Conservation (phyloP, 2,113 vertebrate genomes). For the Sprattus sprattus region DNA sequence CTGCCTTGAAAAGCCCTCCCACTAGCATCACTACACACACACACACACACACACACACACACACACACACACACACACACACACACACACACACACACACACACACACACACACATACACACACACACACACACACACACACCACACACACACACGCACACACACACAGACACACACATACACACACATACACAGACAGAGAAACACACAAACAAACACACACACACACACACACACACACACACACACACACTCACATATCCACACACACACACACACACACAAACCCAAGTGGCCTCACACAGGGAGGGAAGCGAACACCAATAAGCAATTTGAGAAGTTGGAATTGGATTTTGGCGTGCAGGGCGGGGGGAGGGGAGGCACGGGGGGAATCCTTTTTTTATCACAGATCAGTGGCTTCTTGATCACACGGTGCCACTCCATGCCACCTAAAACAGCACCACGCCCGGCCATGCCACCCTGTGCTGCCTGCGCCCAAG, state of each 20-base stretch:
- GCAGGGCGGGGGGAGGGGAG: constrained; percentile 36
- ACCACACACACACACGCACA: background rate
- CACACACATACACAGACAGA: background rate
- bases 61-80: constrained; percentile 14
- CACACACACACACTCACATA: constrained; percentile 21
- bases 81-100: constrained; percentile 12
- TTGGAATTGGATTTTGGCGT: constrained; percentile 73
- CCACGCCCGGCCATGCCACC: background rate
- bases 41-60: constrained; percentile 11
- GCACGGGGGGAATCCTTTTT: constrained; percentile 60
- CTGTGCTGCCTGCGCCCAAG: background rate
- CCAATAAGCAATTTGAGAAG: constrained; percentile 68
- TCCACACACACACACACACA: constrained; percentile 28
- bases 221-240: background rate
- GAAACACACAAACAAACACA: constrained; percentile 19
- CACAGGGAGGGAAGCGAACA: constrained; percentile 50
- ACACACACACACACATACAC: constrained; percentile 33
- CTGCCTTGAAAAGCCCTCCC: constrained; percentile 26
- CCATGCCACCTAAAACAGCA: background rate
- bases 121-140: background rate
- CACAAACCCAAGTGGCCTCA: constrained; percentile 9
- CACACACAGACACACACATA: background rate
- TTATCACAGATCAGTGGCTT: constrained; percentile 73
- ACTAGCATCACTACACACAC: constrained; percentile 24
- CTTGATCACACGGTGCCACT: constrained; percentile 32